These are phyloP conservation scores for Homalodisca vitripennis DNA, from an alignment of 1,140 invertebrate genomes.

Conservation along the genomic window DNA sequence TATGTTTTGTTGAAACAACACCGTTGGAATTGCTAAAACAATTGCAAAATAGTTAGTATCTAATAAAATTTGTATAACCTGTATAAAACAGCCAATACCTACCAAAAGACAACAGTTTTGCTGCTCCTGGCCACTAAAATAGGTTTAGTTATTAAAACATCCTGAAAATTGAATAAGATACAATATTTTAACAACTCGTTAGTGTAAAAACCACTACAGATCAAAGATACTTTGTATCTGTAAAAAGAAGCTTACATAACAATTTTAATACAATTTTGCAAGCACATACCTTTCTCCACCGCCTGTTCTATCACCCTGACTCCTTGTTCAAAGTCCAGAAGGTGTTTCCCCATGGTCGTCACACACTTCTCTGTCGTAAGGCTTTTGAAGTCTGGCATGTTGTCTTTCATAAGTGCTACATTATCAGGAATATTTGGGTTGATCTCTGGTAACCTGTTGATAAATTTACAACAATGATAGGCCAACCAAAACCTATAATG, in stretches of 20 bases:
- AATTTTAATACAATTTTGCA: constrained; percentile 8
- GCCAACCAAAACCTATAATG: constrained; percentile 11
- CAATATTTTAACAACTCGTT: too few species aligned
- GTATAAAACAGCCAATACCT: too few species aligned
- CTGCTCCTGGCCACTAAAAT: not conserved
- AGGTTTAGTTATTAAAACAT: not conserved
- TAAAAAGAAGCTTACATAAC: not conserved
- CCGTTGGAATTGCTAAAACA: too few species aligned
- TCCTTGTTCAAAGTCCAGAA: constrained; percentile 78
- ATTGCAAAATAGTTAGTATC: too few species aligned
- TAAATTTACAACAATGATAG: constrained; percentile 39
- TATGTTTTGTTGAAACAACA: too few species aligned
- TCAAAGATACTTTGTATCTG: not conserved
- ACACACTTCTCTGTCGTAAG: constrained; percentile 81
- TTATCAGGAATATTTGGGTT: constrained; percentile 74
- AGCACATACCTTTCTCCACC: constrained; percentile 40
- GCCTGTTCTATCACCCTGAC: constrained; percentile 64
- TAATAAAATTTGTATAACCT: too few species aligned
- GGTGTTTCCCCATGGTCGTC: constrained; percentile 75
- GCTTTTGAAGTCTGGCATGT: constrained; percentile 75
- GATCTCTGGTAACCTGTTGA: constrained; percentile 82
- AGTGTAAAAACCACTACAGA: not conserved
- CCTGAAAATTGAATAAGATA: not conserved
- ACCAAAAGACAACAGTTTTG: not conserved
- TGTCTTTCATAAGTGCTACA: constrained; percentile 70